Evolutionary conservation across 53 echinoderm and acorn worm genomes (phyloP), one percentile per base, ranked within the genome.

Genomic region (Holothuria scabra): DNA sequence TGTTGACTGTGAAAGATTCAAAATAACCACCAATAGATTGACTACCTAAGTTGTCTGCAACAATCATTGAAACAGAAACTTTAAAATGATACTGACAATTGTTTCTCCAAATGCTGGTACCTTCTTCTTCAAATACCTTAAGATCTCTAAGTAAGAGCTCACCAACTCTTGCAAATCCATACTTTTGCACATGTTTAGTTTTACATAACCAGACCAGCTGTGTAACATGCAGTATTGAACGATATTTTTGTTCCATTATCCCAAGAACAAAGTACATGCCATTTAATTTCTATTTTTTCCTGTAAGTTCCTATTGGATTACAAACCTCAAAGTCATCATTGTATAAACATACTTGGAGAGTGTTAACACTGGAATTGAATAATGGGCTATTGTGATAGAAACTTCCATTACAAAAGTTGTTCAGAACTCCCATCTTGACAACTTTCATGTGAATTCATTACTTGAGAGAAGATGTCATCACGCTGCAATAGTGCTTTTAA

Each of bases 281-380:
- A 46, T 59, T 58, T 30, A 89, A 61, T 34, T 89, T 89, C 46
- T 81, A 56, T 44, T 49, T 26, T 71, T 81, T 80, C 0, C 66
- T 59, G 44, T 35, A 86, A 25, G 79, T 72, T 11, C 90, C 81
- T 12, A 89, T 49, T 24, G 85, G 90, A 63, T 89, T 89, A 48
- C 52, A 81, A 18, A 85, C 72, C 21, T 49, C 56, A 57, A 88
- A 88, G 41, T 88, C 89, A 62, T 88, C 88, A 88, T 61, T 83
- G 32, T 88, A 88, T 2, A 88, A 57, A 34, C 46, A 63, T 2
- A 88, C 8, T 19, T 76, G 29, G 26, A 76, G 13, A 4, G 76
- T 28, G 4, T 56, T 76, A 5, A 28, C 75, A 28, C 84, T 74
- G 48, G 44, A 65, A 24, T 48, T 71, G 55, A 88, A 88, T 56